Evolutionary conservation across 2,797 vertebrate genomes (phyloP), one percentile per base, ranked within the genome.

Genomic region (Pagetopsis macropterus): DNA sequence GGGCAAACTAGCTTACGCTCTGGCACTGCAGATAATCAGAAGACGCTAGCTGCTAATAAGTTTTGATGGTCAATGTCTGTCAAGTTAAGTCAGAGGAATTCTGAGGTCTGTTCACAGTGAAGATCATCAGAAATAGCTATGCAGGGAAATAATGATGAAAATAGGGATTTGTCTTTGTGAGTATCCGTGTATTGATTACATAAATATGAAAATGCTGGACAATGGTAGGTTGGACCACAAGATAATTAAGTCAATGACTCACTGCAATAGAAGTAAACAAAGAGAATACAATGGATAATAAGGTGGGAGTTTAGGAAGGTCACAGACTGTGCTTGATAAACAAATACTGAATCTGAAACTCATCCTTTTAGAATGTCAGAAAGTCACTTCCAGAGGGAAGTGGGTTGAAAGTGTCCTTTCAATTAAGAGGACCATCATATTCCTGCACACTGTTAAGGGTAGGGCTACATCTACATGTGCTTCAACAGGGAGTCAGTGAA

Each of bases 381-480:
- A 67, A 70, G 52, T 62, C 43, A 40, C n/a, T 33, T 62, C 46
- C 64, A 69, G 45, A 27, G 71, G 72, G 70, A 81, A n/a, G 17
- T 64, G 31, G 31, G 57, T 51, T 76, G 63, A 76, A 75, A 44
- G 52, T 58, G 49, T 79, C 64, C 70, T 84, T 76, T 83, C 62
- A 87, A 72, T 83, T 80, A 81, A 83, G 81, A 27, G 17, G 56
- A 70, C 41, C 55, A 57, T 27, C 65, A 68, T 57, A 78, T 72
- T 81, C 67, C 50, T 61, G 62, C 61, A 52, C 19, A 62, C 67
- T 82, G 58, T 51, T 66, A 68, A 78, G 44, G 16, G 23, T 10
- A 64, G 21, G 10, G 45, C 60, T 79, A 51, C 7, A 58, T 72
- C 67, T 40, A 23, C 23, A 46, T 55, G 41, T 46, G 45, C 64